Conservation (phyloP, 2,113 vertebrate genomes). For the Orycteropus afer region DNA sequence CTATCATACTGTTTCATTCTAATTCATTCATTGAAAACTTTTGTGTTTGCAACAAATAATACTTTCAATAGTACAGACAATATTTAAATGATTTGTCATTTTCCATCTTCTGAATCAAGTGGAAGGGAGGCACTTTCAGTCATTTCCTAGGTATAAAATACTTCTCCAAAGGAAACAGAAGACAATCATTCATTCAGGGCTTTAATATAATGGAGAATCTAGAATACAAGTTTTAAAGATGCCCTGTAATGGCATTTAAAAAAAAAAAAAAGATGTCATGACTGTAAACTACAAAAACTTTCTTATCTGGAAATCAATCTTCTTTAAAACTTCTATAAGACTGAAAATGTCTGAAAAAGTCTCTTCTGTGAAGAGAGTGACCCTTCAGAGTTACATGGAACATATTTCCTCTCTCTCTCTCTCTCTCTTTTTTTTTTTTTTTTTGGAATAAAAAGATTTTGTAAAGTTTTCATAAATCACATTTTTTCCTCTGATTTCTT, state of each 20-base stretch:
- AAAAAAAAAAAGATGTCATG: background rate
- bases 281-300: background rate
- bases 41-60: background rate
- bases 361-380: background rate
- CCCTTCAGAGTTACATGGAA: background rate
- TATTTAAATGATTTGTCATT: conserved; percentile 12
- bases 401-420: background rate
- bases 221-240: background rate
- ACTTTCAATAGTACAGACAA: background rate
- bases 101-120: background rate
- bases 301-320: background rate
- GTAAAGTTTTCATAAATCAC: background rate
- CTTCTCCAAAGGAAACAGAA: background rate
- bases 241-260: background rate
- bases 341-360: background rate
- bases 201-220: background rate
- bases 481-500: background rate
- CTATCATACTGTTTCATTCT: background rate
- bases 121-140: background rate
- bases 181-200: background rate
- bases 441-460: background rate
- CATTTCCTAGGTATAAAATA: background rate
- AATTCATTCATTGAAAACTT: background rate
- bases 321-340: background rate
- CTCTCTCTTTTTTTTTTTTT: too few species aligned